Conservation (phyloP, 1,140 invertebrate species). For the Penaeus vannamei region DNA sequence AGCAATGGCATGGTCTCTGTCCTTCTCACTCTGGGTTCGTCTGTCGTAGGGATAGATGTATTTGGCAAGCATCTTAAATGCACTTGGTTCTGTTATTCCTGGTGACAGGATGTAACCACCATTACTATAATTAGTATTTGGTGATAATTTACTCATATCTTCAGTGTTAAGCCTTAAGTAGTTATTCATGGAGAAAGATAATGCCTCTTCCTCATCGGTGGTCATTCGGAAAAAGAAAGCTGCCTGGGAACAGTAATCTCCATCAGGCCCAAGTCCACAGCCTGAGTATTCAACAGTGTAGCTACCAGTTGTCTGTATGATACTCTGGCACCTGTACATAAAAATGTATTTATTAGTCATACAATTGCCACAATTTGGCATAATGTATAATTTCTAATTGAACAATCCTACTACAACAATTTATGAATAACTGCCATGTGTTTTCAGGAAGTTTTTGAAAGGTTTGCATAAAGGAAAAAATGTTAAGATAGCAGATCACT, state of each 20-base stretch:
- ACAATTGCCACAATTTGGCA: not conserved
- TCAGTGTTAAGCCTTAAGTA: not conserved
- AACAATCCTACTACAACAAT: too few relatives aligned
- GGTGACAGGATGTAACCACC: too few relatives aligned
- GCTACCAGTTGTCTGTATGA: not conserved
- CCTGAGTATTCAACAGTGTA: conserved; percentile 44
- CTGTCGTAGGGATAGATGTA: conserved; percentile 17
- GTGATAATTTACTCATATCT: not conserved
- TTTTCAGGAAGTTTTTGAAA: too few relatives aligned
- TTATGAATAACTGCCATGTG: too few relatives aligned
- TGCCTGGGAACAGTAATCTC: conserved; percentile 39
- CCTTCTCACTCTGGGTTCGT: conserved; percentile 42
- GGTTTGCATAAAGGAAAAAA: too few relatives aligned
- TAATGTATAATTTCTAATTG: conserved; percentile 25
- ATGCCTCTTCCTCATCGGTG: not conserved
- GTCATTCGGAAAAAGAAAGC: conserved; percentile 27
- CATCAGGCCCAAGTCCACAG: conserved; percentile 41
- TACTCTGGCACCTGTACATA: conserved; percentile 40
- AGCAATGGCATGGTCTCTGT: conserved; percentile 12
- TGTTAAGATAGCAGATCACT: too few relatives aligned
- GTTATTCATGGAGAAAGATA: not conserved
- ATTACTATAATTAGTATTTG: not conserved
- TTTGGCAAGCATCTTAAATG: conserved; percentile 19
- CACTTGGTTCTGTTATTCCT: too few relatives aligned
- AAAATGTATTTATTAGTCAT: not conserved